Evolutionary conservation across 2,797 vertebrate genomes (phyloP), one percentile per base, ranked within the genome.

Genomic region (Gymnothorax javanicus): DNA sequence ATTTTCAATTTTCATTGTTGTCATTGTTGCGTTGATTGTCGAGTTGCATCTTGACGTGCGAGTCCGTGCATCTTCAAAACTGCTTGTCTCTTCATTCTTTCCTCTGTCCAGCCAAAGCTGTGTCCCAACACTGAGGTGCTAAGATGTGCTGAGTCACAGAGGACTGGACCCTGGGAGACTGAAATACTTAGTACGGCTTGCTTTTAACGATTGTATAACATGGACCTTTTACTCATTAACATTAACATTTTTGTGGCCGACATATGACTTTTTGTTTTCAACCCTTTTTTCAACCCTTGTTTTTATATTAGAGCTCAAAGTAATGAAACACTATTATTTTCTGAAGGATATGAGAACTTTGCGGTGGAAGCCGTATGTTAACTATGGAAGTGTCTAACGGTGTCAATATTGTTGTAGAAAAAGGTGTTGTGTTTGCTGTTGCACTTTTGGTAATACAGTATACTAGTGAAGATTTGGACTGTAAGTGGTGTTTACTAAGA

Each of bases 61-160:
- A 8, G 64, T 81, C 25, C 33, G 33, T 33, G 7, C 62, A 64
- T 23, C 59, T 13, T 60, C 20, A 20, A 17, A 64, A 64, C 20
- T 50, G 7, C 1, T 13, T 59, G 88, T 57, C 52, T 85, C 85
- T 88, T 83, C 88, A 81, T 50, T 17, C 15, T 6, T 50, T 15
- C 52, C 27, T 77, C 12, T 77, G 81, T 90, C 87, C 92, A 99
- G 98, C 97, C 90, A 97, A 96, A 95, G 97, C 97, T 88, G 93
- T 94, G 43, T 95, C 94, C 9, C 94, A 97, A 57, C 93, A 93
- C 12, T 97, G 91, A 94, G 25, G 86, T 58, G 88, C 85, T 86
- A 69, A 43, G 43, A 84, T 59, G 71, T 50, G 9, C 25, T 43
- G 25, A 71, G 84, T 73, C 13, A 8, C 56, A 71, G 82, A 20